Evolutionary conservation across 2,888 invertebrate genomes (phyloP), one percentile per base, ranked within the genome.

Genomic region (Tachina fera): DNA sequence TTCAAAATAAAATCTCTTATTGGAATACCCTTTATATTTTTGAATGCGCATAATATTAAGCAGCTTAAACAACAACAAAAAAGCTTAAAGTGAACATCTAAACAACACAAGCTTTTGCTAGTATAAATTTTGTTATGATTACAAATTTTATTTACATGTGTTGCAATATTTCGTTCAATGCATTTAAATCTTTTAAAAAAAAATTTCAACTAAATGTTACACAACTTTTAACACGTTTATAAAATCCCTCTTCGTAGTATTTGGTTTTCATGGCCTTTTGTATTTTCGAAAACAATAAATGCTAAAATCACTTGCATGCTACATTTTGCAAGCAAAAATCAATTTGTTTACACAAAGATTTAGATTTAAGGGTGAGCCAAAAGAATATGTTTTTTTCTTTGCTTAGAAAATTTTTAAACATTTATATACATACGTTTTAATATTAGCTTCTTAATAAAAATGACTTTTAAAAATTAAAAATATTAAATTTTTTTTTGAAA

Each of bases 251-350:
- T 13, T 67, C 58, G n/a, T 47, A 39, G 67, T 68, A 47, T 77
- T 49, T 68, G n/a, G 19, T 19, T 61, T 53, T 39, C 53, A 63
- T 53, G 63, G 61, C 8, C 14, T 41, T 67, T 78, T 71, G 22
- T 71, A 16, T 71, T 78, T 71, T 45, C 51, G 11, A 58, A 70
- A 68, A 70, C 74, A 75, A 79, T 70, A 70, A 79, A 70, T 74
- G 74, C 78, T 70, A 78, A 79, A 77, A 74, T 78, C 74, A 68
- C n/a, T 78, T 68, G 67, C 16, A 77, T 16, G 77, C 77, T 60
- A 68, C 51, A 65, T 49, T 58, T 53, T 31, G 14, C 31, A 78
- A 19, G 43, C 60, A 78, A 2, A 60, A 51, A 53, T 31, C 60
- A 68, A 41, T 14, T 13, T 43, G 16, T n/a, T 47, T n/a, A 10